Conservation (phyloP, 2,888 invertebrate species). For the Phyto melanocephala region DNA sequence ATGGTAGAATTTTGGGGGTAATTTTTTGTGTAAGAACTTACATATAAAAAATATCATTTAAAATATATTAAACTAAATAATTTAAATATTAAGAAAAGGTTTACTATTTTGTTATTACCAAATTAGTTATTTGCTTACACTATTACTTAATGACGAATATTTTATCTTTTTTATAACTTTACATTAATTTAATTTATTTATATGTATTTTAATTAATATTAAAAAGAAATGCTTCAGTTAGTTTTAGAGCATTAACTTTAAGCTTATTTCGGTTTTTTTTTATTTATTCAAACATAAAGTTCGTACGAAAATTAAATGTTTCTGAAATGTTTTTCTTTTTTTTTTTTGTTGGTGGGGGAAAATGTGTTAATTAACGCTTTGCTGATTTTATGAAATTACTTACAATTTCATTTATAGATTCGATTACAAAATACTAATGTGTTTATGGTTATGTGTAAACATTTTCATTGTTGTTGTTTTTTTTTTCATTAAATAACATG, state of each 20-base stretch:
- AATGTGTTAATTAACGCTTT: slow-evolving; percentile 60
- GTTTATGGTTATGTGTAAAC: neutral
- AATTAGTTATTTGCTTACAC: no score
- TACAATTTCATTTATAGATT: slow-evolving; percentile 52
- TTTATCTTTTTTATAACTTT: no score
- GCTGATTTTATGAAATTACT: slow-evolving; percentile 51
- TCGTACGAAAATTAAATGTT: neutral
- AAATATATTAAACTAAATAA: no score
- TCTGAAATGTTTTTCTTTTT: neutral
- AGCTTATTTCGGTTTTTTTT: neutral
- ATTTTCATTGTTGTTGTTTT: neutral
- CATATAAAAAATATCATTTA: no score
- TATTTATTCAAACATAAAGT: no score
- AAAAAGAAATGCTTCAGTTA: slow-evolving; percentile 69
- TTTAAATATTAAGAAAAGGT: no score
- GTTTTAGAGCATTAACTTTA: slow-evolving; percentile 73
- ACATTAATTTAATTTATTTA: slow-evolving; percentile 1
- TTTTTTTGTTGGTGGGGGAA: no score
- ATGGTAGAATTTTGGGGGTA: no score
- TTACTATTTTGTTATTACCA: no score
- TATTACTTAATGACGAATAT: no score
- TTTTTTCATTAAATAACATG: neutral
- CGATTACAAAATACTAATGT: slow-evolving; percentile 42
- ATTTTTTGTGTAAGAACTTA: no score
- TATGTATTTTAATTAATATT: slow-evolving; percentile 13